A percentile compares a stretch with the other conserved stretches of the same genome.
phyloP scores from a whole-genome alignment of 2,888 invertebrate species.

The Ceraclea dissimilis region DNA sequence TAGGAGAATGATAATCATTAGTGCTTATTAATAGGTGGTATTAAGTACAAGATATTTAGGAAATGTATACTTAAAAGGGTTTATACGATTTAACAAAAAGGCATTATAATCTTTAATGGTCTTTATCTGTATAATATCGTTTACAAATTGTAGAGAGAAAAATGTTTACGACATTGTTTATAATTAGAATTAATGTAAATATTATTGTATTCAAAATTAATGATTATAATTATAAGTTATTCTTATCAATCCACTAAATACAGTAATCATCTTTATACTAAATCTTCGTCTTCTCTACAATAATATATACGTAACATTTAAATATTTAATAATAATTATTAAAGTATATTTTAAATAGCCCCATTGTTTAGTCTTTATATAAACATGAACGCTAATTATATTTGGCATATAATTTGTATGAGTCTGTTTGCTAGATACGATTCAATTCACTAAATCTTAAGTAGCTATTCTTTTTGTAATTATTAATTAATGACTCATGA shows the following conservation, averaged over 20 bases:
- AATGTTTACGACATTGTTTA: slow-evolving; percentile 2
- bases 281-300: background rate
- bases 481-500: too few relatives aligned
- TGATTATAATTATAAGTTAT: background rate
- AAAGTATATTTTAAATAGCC: background rate
- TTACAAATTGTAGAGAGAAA: background rate
- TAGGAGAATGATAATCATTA: too few relatives aligned
- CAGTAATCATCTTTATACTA: background rate
- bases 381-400: background rate
- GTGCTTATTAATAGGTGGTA: too few relatives aligned
- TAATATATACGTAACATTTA: background rate
- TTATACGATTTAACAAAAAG: background rate
- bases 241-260: background rate
- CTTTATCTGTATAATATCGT: background rate
- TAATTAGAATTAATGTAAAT: background rate
- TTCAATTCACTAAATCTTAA: too few relatives aligned
- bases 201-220: slow-evolving; percentile 2
- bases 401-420: slow-evolving; percentile 2
- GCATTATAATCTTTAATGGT: background rate
- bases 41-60: too few relatives aligned
- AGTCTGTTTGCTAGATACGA: background rate
- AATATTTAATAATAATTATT: background rate
- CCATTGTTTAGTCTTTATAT: background rate
- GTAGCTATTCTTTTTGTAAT: too few relatives aligned
- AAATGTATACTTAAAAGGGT: too few relatives aligned